Base-by-base conservation (phyloP, 2,888 invertebrate species). In the Mycalesis mineus region DNA sequence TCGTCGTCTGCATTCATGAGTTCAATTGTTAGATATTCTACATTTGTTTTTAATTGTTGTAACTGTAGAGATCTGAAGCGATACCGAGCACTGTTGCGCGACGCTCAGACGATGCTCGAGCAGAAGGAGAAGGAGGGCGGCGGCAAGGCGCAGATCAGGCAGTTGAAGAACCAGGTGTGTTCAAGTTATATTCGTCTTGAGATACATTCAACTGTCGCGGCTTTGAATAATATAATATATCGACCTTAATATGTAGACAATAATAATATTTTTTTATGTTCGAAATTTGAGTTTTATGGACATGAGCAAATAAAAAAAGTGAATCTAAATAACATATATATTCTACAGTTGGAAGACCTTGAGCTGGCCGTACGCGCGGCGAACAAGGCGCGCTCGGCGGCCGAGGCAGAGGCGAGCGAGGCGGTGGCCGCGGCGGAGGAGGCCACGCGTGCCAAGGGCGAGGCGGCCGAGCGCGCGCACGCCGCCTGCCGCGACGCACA, bases 61-160 rank as follows among this genome's bases (percentile, higher is more conserved):
- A 11, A 28, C 69, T 68, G 0, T 69, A 89, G 96, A 65, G 98
- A 98, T 73, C 82, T 98, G 70, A 95, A 96, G 77, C 92, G 96
- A 75, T 97, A 97, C 63, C 95, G 96, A 74, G 98, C 97, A 0
- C 82, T 98, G 56, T 90, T 98, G 0, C 93, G 96, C 66, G 98
- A 98, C 79, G 97, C 98, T 1, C 98, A 98, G 74, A 93, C 95
- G 0, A 96, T 97, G 92, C 87, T 98, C 56, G 96, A 98, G 70
- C 94, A 97, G 63, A 94, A 95, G 31, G 96, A 96, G 77, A 94
- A 95, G 33, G 96, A 97, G 65, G 95, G 95, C 11, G 95, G 96
- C 0, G 95, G 94, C 66, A 96, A 96, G 73, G 91, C 93, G 28
- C 91, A 95, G 65, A 92, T 96, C 49, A 88, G 95, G 67, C 95